phyloP scores from a whole-genome alignment of 2,888 invertebrate species.

The Pollenia angustigena region DNA sequence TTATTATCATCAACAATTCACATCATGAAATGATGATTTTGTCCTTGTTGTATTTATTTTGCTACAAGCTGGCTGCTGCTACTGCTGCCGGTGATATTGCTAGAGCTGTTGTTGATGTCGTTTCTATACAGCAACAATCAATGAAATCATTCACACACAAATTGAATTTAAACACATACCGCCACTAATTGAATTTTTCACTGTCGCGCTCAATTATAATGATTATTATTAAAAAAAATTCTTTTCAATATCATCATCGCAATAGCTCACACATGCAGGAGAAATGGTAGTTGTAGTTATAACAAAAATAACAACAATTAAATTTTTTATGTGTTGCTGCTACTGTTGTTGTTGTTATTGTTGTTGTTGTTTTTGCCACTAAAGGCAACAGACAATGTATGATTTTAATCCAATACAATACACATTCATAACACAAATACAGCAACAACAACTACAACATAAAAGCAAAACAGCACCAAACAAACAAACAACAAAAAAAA shows the following conservation, averaged over 20 bases:
- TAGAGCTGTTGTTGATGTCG: conserved; percentile 26
- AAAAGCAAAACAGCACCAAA: background rate
- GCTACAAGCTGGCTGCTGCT: conserved; percentile 1
- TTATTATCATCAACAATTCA: conserved; percentile 54
- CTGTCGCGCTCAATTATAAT: conserved; percentile 81
- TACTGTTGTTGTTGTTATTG: background rate
- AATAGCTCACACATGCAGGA: conserved; percentile 2
- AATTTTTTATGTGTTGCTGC: background rate
- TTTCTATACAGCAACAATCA: conserved; percentile 75
- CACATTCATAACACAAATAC: conserved; percentile 55
- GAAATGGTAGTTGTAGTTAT: conserved; percentile 4
- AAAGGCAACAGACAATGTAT: conserved; percentile 55
- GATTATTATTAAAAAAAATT: conserved; percentile 78
- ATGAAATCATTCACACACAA: conserved; percentile 78
- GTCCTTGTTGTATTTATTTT: conserved; percentile 43
- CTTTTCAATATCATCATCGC: conserved; percentile 75
- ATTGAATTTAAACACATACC: conserved; percentile 80
- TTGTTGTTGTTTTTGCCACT: background rate
- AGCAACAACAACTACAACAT: background rate
- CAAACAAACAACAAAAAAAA: too few relatives aligned
- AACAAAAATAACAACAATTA: conserved; percentile 7
- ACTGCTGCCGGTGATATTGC: conserved; percentile 18
- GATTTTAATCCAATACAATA: conserved; percentile 63
- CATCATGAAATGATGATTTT: conserved; percentile 61
- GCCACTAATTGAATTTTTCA: conserved; percentile 81